Conservation (phyloP, 1,140 invertebrate genomes). For the Solen grandis region DNA sequence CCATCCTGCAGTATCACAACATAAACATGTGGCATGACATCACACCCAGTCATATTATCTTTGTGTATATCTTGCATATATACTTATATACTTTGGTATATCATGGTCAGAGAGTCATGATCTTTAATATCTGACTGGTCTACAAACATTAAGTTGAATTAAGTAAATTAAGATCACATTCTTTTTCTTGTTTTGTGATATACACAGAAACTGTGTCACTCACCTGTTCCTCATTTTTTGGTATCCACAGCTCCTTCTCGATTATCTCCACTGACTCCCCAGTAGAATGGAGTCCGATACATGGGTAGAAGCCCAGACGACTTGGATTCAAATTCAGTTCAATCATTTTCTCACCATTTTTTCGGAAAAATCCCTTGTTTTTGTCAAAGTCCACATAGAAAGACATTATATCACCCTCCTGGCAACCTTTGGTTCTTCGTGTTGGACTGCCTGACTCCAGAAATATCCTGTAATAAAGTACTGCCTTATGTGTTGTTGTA, state of each 20-base stretch:
- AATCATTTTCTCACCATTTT: constrained; percentile 67
- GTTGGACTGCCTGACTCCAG: constrained; percentile 65
- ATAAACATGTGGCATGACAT: too few relatives aligned
- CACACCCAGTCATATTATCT: too few relatives aligned
- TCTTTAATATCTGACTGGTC: too few relatives aligned
- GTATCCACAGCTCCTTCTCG: constrained; percentile 70
- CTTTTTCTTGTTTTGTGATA: too few relatives aligned
- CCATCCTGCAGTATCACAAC: too few relatives aligned
- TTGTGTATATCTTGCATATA: too few relatives aligned
- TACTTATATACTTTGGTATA: too few relatives aligned
- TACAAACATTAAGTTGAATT: too few relatives aligned
- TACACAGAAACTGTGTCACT: not conserved
- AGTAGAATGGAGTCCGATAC: constrained; percentile 67
- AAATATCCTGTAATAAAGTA: constrained; percentile 60
- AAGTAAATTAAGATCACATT: too few relatives aligned
- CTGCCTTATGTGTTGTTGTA: too few relatives aligned
- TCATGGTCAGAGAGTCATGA: too few relatives aligned
- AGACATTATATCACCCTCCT: constrained; percentile 67
- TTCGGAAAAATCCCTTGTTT: constrained; percentile 63
- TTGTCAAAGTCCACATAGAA: constrained; percentile 62
- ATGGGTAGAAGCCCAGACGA: constrained; percentile 63
- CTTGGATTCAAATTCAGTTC: constrained; percentile 49
- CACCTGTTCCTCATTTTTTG: constrained; percentile 60
- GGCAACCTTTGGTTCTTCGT: constrained; percentile 38
- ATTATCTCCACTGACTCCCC: constrained; percentile 70